phyloP scores from a whole-genome alignment of 2,113 vertebrate species.

The Rhegmatorhina hoffmannsi region DNA sequence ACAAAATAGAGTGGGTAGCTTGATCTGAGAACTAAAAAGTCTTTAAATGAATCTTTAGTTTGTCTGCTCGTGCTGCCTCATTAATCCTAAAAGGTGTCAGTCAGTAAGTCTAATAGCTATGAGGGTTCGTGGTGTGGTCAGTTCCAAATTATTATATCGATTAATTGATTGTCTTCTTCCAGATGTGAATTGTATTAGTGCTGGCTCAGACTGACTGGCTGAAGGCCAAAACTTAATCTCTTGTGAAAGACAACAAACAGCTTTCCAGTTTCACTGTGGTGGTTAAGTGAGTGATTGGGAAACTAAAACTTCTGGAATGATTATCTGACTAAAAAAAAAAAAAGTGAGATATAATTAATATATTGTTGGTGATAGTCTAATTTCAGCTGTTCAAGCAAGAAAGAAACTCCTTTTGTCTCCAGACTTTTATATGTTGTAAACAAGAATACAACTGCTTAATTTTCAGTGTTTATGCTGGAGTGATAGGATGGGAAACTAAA shows the following conservation, averaged over 20 bases:
- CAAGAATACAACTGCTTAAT: not conserved
- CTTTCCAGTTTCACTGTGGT: constrained; percentile 29
- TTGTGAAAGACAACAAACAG: constrained; percentile 49
- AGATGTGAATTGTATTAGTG: constrained; percentile 75
- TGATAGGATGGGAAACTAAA: not conserved
- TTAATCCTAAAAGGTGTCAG: constrained; percentile 77
- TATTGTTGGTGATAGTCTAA: not conserved
- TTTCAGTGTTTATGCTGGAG: not conserved
- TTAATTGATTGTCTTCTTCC: constrained; percentile 80
- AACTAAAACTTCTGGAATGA: constrained; percentile 42
- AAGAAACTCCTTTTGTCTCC: not conserved
- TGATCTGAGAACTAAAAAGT: constrained; percentile 45
- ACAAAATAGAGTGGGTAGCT: constrained; percentile 24
- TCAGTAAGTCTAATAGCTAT: constrained; percentile 71
- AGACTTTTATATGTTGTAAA: not conserved
- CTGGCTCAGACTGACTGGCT: constrained; percentile 57
- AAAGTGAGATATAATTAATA: not conserved
- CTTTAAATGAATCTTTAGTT: constrained; percentile 67
- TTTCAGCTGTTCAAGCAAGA: not conserved
- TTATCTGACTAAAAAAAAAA: constrained; percentile 11
- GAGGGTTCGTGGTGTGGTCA: constrained; percentile 73
- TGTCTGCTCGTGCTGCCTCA: constrained; percentile 62
- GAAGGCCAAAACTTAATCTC: constrained; percentile 64
- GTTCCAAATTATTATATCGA: constrained; percentile 82
- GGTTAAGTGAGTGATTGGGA: constrained; percentile 21